These are phyloP conservation scores for Ochropacha duplaris DNA, from an alignment of 2,888 invertebrate genomes.

Conservation along the genomic window DNA sequence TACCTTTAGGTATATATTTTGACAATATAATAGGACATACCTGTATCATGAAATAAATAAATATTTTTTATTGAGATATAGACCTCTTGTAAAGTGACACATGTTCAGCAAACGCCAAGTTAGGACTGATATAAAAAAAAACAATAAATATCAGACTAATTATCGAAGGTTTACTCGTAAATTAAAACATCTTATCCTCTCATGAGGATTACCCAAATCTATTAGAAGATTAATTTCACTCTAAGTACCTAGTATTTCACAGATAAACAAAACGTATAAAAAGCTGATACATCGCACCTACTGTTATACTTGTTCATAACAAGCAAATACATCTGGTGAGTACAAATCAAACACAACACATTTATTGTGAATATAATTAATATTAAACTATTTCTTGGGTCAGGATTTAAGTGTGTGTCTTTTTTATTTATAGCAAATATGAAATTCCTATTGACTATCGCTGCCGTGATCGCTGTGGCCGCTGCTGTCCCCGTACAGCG, in stretches of 20 bases:
- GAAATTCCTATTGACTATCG: constrained; percentile 12
- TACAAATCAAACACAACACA: not conserved
- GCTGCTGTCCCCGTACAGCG: constrained; percentile 20
- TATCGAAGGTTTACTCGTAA: not conserved
- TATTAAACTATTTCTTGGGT: not conserved
- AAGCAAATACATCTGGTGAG: constrained; percentile 1
- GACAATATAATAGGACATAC: not conserved
- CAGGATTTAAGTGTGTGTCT: not conserved
- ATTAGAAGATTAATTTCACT: not conserved
- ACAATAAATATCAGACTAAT: not conserved
- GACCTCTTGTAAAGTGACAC: not conserved
- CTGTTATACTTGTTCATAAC: not conserved
- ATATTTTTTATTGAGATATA: not conserved
- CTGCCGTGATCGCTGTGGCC: constrained; percentile 23
- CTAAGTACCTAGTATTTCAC: not conserved
- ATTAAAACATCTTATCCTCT: not conserved
- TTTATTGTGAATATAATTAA: not conserved
- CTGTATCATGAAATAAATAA: not conserved
- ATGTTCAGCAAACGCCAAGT: not conserved
- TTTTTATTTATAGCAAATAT: not conserved
- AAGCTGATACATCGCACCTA: not conserved
- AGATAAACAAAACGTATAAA: constrained; percentile 1
- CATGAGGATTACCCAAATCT: not conserved
- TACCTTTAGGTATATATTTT: too few species aligned
- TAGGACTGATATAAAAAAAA: not conserved